phyloP scores from a whole-genome alignment of 2,888 invertebrate genomes.

The Choreutis nemorana region DNA sequence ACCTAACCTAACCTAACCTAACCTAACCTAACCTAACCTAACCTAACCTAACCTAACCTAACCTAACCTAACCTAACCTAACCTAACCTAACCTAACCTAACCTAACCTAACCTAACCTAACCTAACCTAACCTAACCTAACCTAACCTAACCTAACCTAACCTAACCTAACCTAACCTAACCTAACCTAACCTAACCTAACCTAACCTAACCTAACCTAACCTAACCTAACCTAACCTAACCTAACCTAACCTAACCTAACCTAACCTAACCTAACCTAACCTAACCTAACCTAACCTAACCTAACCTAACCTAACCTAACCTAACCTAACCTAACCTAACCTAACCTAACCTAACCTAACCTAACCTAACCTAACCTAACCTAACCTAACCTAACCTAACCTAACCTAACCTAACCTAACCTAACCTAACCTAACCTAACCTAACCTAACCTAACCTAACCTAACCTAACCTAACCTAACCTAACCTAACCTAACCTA shows the following conservation, averaged over 20 bases:
- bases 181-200: slow-evolving; percentile 5
- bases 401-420: slow-evolving; percentile 3
- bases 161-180: slow-evolving; percentile 5
- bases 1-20: slow-evolving; percentile 2
- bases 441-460: slow-evolving; percentile 10
- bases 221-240: slow-evolving; percentile 4
- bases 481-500: slow-evolving; percentile 4
- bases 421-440: slow-evolving; percentile 7
- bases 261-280: slow-evolving; percentile 4
- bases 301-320: slow-evolving; percentile 7
- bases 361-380: slow-evolving; percentile 3
- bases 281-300: slow-evolving; percentile 6
- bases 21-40: slow-evolving; percentile 4
- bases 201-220: slow-evolving; percentile 6
- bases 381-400: slow-evolving; percentile 5
- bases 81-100: slow-evolving; percentile 10
- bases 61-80: slow-evolving; percentile 10
- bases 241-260: slow-evolving; percentile 4
- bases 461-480: slow-evolving; percentile 5
- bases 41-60: slow-evolving; percentile 5
- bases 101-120: slow-evolving; percentile 9
- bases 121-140: slow-evolving; percentile 10
- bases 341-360: slow-evolving; percentile 2
- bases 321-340: slow-evolving; percentile 7
- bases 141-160: slow-evolving; percentile 4